Percentiles rank a stretch among this genome's conserved stretches.
phyloP scores from a whole-genome alignment of 92 coral and sea anemone species.

The Scolanthus callimorphus region DNA sequence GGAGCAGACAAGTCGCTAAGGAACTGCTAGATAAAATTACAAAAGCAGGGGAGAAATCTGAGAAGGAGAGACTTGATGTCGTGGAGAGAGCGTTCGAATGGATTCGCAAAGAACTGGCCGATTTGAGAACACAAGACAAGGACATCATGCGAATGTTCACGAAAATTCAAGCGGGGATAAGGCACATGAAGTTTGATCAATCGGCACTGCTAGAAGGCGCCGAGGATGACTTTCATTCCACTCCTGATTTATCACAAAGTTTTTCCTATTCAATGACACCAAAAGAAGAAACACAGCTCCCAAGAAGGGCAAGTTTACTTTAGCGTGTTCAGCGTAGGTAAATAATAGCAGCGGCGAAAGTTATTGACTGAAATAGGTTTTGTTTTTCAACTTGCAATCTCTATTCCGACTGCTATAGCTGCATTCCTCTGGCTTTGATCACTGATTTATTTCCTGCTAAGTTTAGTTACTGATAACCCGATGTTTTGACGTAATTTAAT shows the following conservation, averaged over 20 bases:
- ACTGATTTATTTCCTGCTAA: too few species aligned
- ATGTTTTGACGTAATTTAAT: not conserved
- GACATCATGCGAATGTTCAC: constrained; percentile 87
- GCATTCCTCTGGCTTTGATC: too few species aligned
- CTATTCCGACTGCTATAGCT: too few species aligned
- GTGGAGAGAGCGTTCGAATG: constrained; percentile 79
- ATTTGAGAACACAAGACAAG: constrained; percentile 82
- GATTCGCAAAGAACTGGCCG: constrained; percentile 77
- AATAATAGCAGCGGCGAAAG: not conserved
- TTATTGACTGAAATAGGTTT: too few species aligned
- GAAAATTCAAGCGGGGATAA: constrained; percentile 81
- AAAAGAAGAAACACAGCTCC: not conserved
- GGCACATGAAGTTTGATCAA: constrained; percentile 66
- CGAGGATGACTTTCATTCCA: constrained; percentile 29
- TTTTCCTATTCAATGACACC: not conserved
- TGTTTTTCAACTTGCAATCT: too few species aligned
- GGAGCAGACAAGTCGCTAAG: constrained; percentile 51
- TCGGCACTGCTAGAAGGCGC: constrained; percentile 16
- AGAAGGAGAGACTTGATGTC: constrained; percentile 56
- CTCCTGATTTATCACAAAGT: constrained; percentile 16
- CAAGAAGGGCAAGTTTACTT: constrained; percentile 20
- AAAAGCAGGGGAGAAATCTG: constrained; percentile 53
- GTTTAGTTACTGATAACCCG: too few species aligned
- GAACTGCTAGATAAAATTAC: constrained; percentile 47
- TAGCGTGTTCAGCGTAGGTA: not conserved